Base-by-base conservation (phyloP, 2,888 invertebrate species). In the Ptychoptera albimana region DNA sequence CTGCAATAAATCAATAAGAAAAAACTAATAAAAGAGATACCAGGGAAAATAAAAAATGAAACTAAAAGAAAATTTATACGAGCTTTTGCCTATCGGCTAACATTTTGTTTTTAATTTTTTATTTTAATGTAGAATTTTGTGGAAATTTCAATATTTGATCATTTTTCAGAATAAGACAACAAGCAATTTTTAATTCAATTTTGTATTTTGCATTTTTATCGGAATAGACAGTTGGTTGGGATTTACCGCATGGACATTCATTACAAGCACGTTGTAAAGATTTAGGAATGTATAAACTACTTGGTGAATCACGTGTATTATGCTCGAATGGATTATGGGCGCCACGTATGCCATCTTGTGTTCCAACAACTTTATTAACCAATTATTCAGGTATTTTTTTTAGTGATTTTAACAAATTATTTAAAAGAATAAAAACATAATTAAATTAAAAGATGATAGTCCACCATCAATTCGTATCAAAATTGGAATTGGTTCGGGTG, bases 261-360 rank as follows among this genome's bases (percentile, higher is more conserved):
- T 72, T 88, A 47, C 73, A 76, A 54, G 78, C 81, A 14, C 73
- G 87, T 49, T 89, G 89, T 65, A 74, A 78, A 45, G 82, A 85
- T 57, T 70, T 88, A 52, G 88, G 89, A 30, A 72, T 83, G 54
- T 88, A 86, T 67, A 88, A 88, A 66, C 70, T 88, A 53, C 71
- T 81, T 48, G 89, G 89, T 16, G 82, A 83, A 43, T 72, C 79
- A n/a, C 66, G 73, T 43, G 69, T 87, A 34, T 72, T 77, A 31
- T 89, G 89, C 60, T 81, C 81, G 52, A 86, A 89, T 57, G 87
- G 87, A 2, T 74, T 74, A 43, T 89, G 89, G 88, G 74, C 74
- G 16, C 75, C 80, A 1, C 75, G 66, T 13, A 68, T 84, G 58
- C 88, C 89, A 1, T 78, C 81, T 48, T 89, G 89, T 59, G 80